Percentiles rank a stretch among this genome's conserved stretches.
Conservation (phyloP, 2,113 vertebrate species). For the Zootoca vivipara region DNA sequence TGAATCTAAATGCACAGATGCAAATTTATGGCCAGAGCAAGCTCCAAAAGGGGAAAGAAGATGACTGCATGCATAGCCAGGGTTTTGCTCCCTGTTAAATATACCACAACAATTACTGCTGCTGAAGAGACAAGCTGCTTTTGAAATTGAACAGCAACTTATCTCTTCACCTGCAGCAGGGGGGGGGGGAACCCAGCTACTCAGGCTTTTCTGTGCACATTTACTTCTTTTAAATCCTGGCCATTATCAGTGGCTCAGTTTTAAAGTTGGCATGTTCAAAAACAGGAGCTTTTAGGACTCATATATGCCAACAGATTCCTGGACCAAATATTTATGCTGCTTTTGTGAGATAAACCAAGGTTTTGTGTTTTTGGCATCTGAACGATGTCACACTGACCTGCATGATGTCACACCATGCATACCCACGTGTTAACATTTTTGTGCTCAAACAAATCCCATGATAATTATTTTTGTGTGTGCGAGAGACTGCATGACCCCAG, state of each 20-base stretch:
- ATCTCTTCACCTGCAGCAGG: neutral
- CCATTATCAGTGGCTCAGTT: neutral
- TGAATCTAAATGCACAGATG: neutral
- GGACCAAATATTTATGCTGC: neutral
- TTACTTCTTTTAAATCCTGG: neutral
- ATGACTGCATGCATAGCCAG: neutral
- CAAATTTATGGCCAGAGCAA: neutral
- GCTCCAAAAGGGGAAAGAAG: neutral
- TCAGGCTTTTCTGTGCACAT: neutral
- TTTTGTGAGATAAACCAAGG: neutral
- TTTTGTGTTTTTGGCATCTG: neutral
- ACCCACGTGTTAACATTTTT: neutral
- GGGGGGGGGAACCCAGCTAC: too few species aligned
- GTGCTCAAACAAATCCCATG: neutral
- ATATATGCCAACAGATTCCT: neutral
- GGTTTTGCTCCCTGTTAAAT: neutral
- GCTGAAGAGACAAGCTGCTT: neutral
- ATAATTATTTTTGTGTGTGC: neutral
- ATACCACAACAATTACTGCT: neutral
- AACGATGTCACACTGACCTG: neutral
- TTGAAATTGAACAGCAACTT: neutral
- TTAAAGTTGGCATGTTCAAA: neutral
- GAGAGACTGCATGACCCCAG: neutral
- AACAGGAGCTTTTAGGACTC: neutral
- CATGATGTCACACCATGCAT: neutral